These are phyloP conservation scores for Gari tellinella DNA, from an alignment of 2,888 invertebrate genomes.

Conservation along the genomic window DNA sequence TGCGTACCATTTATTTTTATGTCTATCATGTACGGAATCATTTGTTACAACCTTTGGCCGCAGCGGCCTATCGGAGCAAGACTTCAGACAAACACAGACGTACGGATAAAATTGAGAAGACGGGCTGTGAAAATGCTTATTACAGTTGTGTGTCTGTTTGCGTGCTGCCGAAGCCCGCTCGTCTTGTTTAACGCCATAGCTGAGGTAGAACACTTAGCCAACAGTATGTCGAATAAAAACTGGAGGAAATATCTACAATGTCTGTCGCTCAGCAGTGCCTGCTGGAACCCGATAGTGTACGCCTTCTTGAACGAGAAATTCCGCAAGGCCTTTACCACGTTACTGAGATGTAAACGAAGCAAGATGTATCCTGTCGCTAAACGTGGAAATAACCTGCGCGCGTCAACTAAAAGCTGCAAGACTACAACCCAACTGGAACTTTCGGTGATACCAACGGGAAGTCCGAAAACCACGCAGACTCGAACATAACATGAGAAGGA, in stretches of 20 bases:
- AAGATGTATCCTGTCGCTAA: slow-evolving; percentile 86
- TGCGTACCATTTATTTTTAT: slow-evolving; percentile 66
- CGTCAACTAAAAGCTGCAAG: slow-evolving; percentile 54
- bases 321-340: slow-evolving; percentile 60
- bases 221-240: slow-evolving; percentile 34
- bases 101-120: slow-evolving; percentile 61
- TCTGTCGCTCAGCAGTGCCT: slow-evolving; percentile 68
- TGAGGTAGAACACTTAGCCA: slow-evolving; percentile 38
- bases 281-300: slow-evolving; percentile 74
- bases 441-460: neutral
- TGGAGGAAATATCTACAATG: slow-evolving; percentile 64
- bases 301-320: slow-evolving; percentile 76
- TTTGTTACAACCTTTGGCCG: slow-evolving; percentile 71
- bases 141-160: slow-evolving; percentile 69
- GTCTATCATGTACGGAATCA: slow-evolving; percentile 64
- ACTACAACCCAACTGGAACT: slow-evolving; percentile 44
- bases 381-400: slow-evolving; percentile 14
- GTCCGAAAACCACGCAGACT: too few species aligned
- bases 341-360: slow-evolving; percentile 55
- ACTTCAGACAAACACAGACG: slow-evolving; percentile 41
- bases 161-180: slow-evolving; percentile 70
- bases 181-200: slow-evolving; percentile 63
- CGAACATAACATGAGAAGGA: too few species aligned
- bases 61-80: slow-evolving; percentile 56
- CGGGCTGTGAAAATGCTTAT: slow-evolving; percentile 75